phyloP scores from a whole-genome alignment of 2,797 vertebrate species.

The Otolemur crassicaudatus region DNA sequence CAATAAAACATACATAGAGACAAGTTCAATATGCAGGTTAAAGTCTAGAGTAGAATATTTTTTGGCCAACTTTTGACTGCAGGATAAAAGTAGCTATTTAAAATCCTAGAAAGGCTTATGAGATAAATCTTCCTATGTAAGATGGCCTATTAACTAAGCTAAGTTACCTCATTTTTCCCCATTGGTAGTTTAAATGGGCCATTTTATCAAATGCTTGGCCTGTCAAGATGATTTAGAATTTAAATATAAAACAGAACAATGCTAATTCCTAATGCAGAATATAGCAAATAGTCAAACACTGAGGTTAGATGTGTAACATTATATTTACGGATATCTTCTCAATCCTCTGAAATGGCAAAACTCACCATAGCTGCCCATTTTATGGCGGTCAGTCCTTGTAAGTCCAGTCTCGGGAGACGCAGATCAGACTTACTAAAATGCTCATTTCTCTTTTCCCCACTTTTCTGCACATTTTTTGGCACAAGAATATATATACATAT shows the following conservation, averaged over 20 bases:
- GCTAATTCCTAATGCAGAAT: background rate
- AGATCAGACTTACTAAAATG: background rate
- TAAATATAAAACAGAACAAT: slow-evolving; percentile 36
- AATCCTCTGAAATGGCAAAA: slow-evolving; percentile 2
- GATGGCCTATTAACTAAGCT: background rate
- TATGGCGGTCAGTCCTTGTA: background rate
- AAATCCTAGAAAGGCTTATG: background rate
- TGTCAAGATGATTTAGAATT: slow-evolving; percentile 42
- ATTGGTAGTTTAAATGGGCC: background rate
- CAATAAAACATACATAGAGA: slow-evolving; percentile 9
- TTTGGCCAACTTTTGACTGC: slow-evolving; percentile 10
- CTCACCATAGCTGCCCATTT: background rate
- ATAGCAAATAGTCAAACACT: background rate
- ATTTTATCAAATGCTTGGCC: background rate
- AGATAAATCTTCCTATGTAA: background rate
- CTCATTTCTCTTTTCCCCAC: background rate
- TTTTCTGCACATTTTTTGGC: slow-evolving; percentile 37
- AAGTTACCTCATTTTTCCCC: background rate
- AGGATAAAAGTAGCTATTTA: slow-evolving; percentile 49
- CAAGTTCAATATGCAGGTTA: background rate
- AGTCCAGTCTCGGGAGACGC: background rate
- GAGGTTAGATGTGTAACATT: background rate
- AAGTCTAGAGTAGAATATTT: background rate
- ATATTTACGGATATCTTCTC: background rate
- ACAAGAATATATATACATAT: background rate